Evolutionary conservation across 2,888 invertebrate genomes (phyloP).

Genomic region (Ischnus inquisitorius): DNA sequence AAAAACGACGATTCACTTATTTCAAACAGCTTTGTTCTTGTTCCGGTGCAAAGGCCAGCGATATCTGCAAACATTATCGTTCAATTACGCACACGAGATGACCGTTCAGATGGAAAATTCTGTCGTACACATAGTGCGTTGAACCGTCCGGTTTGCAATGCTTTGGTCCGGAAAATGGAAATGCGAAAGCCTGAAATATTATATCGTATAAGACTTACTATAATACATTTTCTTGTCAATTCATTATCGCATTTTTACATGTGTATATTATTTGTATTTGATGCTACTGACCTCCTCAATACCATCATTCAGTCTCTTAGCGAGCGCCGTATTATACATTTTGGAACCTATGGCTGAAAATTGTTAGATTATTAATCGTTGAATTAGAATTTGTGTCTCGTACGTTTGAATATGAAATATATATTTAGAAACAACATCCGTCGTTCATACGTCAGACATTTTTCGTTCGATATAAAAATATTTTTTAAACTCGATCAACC

Average conservation of each 20-base stretch:
- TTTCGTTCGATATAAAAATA: background rate
- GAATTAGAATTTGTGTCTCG: background rate
- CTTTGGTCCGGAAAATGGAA: background rate
- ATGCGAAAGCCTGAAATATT: constrained; percentile 1
- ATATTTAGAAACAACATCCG: background rate
- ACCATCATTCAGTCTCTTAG: background rate
- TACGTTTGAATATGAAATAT: background rate
- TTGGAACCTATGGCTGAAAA: background rate
- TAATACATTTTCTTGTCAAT: background rate
- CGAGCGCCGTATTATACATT: background rate
- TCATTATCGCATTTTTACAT: background rate
- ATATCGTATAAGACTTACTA: background rate
- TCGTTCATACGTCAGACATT: background rate
- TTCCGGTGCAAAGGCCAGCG: background rate
- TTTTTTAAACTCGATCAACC: background rate
- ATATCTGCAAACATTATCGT: background rate
- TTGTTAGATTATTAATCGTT: too few relatives aligned
- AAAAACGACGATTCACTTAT: background rate
- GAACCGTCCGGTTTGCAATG: background rate
- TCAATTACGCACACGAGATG: background rate
- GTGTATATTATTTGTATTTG: background rate
- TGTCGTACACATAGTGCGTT: background rate
- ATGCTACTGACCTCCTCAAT: background rate
- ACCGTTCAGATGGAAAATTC: background rate
- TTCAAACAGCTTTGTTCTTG: background rate